phyloP scores from a whole-genome alignment of 2,888 invertebrate species.

The Cephus sareptanus region DNA sequence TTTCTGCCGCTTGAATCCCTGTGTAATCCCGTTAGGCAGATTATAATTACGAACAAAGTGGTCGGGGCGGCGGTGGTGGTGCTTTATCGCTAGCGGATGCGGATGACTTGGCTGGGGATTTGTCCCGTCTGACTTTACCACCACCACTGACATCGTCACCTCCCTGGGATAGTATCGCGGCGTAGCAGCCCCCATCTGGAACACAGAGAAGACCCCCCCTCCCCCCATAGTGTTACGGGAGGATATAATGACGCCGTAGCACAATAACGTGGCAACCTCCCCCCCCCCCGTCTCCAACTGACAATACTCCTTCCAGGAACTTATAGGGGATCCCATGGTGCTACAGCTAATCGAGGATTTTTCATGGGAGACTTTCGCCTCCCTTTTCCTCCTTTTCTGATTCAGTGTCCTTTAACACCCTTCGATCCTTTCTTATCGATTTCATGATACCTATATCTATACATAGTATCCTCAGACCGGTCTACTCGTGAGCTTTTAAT shows the following conservation, averaged over 20 bases:
- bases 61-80: constrained; percentile 10
- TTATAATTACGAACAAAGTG: constrained; percentile 48
- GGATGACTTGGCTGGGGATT: constrained; percentile 23
- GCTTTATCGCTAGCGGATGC: constrained; percentile 1
- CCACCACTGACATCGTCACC: not conserved
- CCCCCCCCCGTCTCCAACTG: not conserved
- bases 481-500: not conserved
- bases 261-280: not conserved
- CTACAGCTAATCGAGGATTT: not conserved
- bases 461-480: not conserved
- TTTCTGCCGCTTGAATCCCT: constrained; percentile 9
- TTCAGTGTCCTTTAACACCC: not conserved
- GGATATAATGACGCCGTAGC: not conserved
- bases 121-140: constrained; percentile 22
- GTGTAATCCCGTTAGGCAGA: constrained; percentile 44
- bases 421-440: not conserved
- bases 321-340: not conserved
- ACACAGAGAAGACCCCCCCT: too few species aligned
- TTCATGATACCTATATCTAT: not conserved
- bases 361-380: not conserved
- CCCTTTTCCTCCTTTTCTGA: not conserved
- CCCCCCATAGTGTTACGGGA: not conserved
- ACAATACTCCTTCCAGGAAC: not conserved
- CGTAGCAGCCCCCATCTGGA: too few species aligned
- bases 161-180: too few species aligned